Evolutionary conservation across 2,888 invertebrate genomes (phyloP).

Genomic region (Erpobdella octoculata): DNA sequence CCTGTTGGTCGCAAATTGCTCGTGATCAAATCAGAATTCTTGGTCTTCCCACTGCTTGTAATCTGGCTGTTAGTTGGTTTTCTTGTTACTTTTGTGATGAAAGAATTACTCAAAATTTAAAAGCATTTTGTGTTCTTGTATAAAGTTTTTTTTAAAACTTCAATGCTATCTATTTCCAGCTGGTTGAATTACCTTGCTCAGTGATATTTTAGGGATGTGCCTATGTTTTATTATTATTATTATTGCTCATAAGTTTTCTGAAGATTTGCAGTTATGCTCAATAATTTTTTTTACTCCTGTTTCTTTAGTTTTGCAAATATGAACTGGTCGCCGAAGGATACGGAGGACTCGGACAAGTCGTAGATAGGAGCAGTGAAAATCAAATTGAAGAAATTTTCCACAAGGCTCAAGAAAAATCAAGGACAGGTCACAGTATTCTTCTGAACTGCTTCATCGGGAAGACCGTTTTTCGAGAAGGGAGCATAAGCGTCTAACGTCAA

Average conservation of each 20-base stretch:
- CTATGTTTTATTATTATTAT: no score
- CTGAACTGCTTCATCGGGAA: conserved; percentile 59
- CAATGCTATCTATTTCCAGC: background rate
- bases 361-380: conserved; percentile 52
- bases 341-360: conserved; percentile 55
- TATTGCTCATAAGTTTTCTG: no score
- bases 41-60: conserved; percentile 57
- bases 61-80: conserved; percentile 53
- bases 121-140: background rate
- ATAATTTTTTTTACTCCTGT: background rate
- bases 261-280: background rate
- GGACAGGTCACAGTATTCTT: conserved; percentile 53
- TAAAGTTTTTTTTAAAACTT: conserved; percentile 14
- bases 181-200: conserved; percentile 30
- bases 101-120: background rate
- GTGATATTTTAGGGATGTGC: background rate
- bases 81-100: background rate
- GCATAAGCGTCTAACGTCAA: conserved; percentile 56
- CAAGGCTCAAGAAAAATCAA: conserved; percentile 48
- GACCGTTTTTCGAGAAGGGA: conserved; percentile 59
- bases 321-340: conserved; percentile 56
- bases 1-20: conserved; percentile 60
- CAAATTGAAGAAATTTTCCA: conserved; percentile 47
- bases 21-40: conserved; percentile 59
- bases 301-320: conserved; percentile 56